Conservation (phyloP, 2,797 vertebrate species). For the Myotis findleyi region DNA sequence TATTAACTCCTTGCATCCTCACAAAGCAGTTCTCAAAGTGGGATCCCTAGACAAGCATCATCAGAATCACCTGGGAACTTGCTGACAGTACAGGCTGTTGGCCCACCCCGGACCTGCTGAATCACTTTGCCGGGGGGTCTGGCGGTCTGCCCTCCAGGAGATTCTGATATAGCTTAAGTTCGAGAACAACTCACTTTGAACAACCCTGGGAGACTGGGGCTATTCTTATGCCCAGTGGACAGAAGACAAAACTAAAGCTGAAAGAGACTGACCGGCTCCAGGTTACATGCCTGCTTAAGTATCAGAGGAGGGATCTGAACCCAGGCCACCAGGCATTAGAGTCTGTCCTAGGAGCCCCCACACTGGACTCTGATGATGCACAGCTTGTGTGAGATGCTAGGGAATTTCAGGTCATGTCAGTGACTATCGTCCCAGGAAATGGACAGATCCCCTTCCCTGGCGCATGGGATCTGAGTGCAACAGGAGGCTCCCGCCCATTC, state of each 20-base stretch:
- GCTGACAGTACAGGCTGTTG: too few relatives aligned
- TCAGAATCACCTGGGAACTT: not conserved
- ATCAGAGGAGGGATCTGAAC: not conserved
- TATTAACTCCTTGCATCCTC: not conserved
- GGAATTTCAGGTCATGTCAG: not conserved
- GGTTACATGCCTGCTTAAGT: not conserved
- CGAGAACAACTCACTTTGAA: not conserved
- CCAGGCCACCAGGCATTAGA: not conserved
- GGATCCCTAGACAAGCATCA: not conserved
- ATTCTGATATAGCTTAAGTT: not conserved
- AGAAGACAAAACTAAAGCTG: not conserved
- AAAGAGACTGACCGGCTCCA: not conserved
- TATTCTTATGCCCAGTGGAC: not conserved
- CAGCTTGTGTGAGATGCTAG: not conserved
- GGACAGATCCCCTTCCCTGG: not conserved
- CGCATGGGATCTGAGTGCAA: rapidly evolving
- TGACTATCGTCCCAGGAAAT: not conserved
- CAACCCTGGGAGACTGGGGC: not conserved
- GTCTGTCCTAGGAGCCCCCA: not conserved
- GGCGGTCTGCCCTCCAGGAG: not conserved
- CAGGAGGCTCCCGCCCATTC: not conserved
- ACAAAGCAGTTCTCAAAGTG: not conserved
- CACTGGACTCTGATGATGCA: not conserved
- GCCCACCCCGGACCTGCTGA: not conserved
- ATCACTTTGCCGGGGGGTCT: not conserved